Conservation (phyloP, 1,140 invertebrate genomes). For the Palaemon carinicauda region DNA sequence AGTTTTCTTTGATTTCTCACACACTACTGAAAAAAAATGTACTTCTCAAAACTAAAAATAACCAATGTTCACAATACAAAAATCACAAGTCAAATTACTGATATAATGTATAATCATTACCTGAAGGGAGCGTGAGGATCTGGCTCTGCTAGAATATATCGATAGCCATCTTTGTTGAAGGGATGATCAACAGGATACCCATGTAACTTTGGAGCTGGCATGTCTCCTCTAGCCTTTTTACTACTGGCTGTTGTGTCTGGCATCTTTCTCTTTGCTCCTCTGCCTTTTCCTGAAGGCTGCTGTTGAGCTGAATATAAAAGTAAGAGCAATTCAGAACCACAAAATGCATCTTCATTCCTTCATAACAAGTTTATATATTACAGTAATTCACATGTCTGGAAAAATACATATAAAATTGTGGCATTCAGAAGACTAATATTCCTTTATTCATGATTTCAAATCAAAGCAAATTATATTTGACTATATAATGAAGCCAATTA, state of each 20-base stretch:
- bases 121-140: slow-evolving; percentile 96
- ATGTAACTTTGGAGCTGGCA: slow-evolving; percentile 68
- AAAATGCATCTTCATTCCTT: not conserved
- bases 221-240: slow-evolving; percentile 61
- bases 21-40: too few species aligned
- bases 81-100: too few species aligned
- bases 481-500: too few species aligned
- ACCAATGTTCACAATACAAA: too few species aligned
- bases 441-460: too few species aligned
- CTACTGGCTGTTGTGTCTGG: slow-evolving; percentile 59
- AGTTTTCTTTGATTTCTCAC: too few species aligned
- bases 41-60: too few species aligned
- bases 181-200: slow-evolving; percentile 97
- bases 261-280: slow-evolving; percentile 63
- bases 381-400: not conserved
- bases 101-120: slow-evolving; percentile 64
- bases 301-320: slow-evolving; percentile 18
- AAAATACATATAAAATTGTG: too few species aligned
- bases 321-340: not conserved
- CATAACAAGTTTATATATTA: not conserved
- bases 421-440: too few species aligned
- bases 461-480: too few species aligned
- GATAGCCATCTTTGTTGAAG: slow-evolving; percentile 97
- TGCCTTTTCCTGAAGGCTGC: slow-evolving; percentile 59
- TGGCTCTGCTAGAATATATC: slow-evolving; percentile 96